Evolutionary conservation across 2,113 vertebrate species (phyloP).

Genomic region (Pedionomus torquatus): DNA sequence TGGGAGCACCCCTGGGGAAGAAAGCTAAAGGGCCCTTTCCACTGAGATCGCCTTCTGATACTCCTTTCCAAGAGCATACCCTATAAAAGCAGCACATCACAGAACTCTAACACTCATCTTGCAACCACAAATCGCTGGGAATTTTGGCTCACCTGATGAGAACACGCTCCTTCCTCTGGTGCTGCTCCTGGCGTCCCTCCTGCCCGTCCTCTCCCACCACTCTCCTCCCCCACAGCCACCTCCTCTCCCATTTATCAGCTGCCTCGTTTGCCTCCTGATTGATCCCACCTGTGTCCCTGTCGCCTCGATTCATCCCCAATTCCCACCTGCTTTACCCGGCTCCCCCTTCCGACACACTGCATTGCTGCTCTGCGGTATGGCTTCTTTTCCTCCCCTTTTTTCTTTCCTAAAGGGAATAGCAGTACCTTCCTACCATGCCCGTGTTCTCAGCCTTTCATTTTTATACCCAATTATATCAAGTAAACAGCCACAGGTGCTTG

Average conservation of each 20-base stretch:
- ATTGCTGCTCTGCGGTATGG: background rate
- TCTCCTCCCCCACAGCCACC: fast-evolving
- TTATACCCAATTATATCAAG: background rate
- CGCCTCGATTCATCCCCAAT: background rate
- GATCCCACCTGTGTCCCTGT: background rate
- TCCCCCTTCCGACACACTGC: fast-evolving
- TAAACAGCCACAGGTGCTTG: background rate
- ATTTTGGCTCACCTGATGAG: background rate
- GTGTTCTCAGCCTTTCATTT: background rate
- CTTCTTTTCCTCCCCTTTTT: no score
- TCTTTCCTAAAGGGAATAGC: background rate
- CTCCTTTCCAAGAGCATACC: background rate
- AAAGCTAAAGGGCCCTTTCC: background rate
- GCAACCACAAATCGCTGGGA: fast-evolving
- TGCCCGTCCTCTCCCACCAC: background rate
- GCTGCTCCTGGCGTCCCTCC: background rate
- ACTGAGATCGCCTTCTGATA: background rate
- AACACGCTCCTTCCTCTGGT: background rate
- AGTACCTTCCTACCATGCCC: fast-evolving
- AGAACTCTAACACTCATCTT: background rate
- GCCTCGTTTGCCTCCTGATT: background rate
- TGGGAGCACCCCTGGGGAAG: background rate
- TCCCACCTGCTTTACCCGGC: background rate
- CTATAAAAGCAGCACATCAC: background rate
- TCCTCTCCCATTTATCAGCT: background rate